phyloP scores from a whole-genome alignment of 2,797 vertebrate species.

The Leptodactylus fallax region DNA sequence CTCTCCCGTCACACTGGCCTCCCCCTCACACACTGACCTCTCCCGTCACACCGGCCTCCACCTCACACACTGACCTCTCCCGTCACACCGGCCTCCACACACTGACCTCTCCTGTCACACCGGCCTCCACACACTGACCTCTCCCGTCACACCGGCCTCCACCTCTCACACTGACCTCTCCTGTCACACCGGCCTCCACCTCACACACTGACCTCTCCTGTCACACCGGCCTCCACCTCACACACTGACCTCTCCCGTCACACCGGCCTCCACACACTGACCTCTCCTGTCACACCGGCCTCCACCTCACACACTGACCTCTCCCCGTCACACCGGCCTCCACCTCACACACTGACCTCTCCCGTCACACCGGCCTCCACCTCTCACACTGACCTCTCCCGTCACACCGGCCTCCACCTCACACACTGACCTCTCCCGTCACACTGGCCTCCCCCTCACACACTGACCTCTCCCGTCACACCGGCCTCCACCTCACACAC shows the following conservation, averaged over 20 bases:
- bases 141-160: not conserved
- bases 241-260: not conserved
- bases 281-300: not conserved
- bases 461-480: too few species aligned
- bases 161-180: not conserved
- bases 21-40: too few species aligned
- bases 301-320: not conserved
- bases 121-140: not conserved
- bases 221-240: not conserved
- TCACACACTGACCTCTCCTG: not conserved
- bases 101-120: not conserved
- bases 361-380: not conserved
- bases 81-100: not conserved
- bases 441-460: not conserved
- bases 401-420: too few species aligned
- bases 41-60: not conserved
- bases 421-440: too few species aligned
- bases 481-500: too few species aligned
- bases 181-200: not conserved
- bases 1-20: too few species aligned
- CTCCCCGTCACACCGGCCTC: not conserved
- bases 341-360: not conserved
- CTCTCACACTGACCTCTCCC: not conserved
- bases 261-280: not conserved
- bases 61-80: not conserved